Conservation (phyloP, 2,797 vertebrate genomes). For the Amniataba percoides region DNA sequence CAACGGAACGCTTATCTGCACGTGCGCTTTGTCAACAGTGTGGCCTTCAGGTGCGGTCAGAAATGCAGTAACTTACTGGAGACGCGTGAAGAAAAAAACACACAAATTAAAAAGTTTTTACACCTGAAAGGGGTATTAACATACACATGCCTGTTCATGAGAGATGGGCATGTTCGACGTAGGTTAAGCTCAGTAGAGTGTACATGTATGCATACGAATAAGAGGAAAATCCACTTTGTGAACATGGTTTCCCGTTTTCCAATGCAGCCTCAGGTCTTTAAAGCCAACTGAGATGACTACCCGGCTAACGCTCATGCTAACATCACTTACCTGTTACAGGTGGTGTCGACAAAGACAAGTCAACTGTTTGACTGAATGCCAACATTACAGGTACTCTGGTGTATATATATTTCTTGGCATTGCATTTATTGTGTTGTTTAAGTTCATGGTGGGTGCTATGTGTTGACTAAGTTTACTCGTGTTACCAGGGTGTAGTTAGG, state of each 20-base stretch:
- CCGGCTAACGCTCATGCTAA: not conserved
- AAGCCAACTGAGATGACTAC: not conserved
- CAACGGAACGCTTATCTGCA: conserved; percentile 38
- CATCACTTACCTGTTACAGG: not conserved
- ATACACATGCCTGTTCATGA: not conserved
- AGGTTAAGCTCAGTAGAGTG: not conserved
- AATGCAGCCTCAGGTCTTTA: not conserved
- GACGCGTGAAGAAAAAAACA: not conserved
- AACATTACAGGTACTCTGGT: not conserved
- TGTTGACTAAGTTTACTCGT: not conserved
- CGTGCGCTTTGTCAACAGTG: conserved; percentile 17
- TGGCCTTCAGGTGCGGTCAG: conserved; percentile 44
- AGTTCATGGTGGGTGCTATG: not conserved
- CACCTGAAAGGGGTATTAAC: not conserved
- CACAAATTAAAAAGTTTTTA: not conserved
- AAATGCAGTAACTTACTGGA: not conserved
- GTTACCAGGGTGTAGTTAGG: not conserved
- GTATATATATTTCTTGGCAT: not conserved
- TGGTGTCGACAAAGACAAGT: not conserved
- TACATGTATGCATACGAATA: not conserved
- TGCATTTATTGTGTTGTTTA: not conserved
- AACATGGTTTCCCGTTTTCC: not conserved
- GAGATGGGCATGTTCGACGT: not conserved
- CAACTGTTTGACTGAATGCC: not conserved
- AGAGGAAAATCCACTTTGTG: not conserved